phyloP scores from a whole-genome alignment of 1,140 invertebrate genomes.

The Myzus persicae region DNA sequence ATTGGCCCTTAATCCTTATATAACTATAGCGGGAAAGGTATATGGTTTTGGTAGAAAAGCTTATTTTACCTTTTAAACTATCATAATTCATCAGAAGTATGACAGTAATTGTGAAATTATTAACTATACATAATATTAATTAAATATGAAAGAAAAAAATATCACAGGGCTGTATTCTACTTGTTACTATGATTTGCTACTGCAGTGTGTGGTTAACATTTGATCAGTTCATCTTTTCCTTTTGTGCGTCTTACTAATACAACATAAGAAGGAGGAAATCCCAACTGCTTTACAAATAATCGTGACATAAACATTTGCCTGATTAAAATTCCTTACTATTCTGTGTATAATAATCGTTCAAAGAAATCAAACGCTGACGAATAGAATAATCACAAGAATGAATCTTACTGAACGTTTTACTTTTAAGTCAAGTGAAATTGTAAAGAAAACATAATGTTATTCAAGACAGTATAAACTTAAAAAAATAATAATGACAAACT shows the following conservation, averaged over 20 bases:
- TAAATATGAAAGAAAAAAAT: background rate
- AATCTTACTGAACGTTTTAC: background rate
- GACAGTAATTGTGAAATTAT: background rate
- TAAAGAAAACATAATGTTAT: conserved; percentile 5
- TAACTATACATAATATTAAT: accelerated
- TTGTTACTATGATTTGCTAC: background rate
- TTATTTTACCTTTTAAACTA: background rate
- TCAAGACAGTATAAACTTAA: background rate
- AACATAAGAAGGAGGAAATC: background rate
- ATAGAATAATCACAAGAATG: background rate
- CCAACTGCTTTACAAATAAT: background rate
- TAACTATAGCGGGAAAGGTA: too few relatives aligned
- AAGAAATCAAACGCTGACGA: background rate
- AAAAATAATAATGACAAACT: background rate
- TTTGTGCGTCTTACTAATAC: background rate
- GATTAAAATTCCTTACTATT: background rate
- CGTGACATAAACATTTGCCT: background rate
- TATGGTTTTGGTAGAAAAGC: background rate
- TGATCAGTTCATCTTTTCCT: background rate
- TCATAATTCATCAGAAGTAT: background rate
- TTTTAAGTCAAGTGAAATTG: background rate
- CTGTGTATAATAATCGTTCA: background rate
- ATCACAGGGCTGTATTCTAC: background rate
- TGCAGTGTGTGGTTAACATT: background rate
- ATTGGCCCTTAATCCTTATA: too few relatives aligned